Conservation (phyloP, 2,113 vertebrate species). For the Strix uralensis region DNA sequence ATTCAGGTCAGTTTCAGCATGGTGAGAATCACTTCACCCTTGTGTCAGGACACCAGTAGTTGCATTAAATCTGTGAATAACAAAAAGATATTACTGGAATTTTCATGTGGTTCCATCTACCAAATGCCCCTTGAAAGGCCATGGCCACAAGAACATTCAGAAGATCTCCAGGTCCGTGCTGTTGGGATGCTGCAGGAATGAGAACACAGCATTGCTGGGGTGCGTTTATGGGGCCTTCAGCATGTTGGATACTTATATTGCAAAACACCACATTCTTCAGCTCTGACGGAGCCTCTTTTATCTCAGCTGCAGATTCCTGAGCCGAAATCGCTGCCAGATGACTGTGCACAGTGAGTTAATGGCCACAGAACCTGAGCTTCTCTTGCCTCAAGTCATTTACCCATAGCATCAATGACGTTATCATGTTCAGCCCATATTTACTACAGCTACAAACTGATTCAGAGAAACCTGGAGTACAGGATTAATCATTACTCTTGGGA, state of each 20-base stretch:
- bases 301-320: conserved; percentile 47
- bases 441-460: conserved; percentile 59
- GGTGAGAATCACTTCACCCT: conserved; percentile 1
- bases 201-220: conserved; percentile 14
- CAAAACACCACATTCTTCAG: conserved; percentile 51
- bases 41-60: not conserved
- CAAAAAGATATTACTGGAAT: conserved; percentile 25
- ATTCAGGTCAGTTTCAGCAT: not conserved
- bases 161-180: not conserved
- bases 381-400: conserved; percentile 25
- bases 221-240: conserved; percentile 2
- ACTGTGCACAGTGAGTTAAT: conserved; percentile 19
- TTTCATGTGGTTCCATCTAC: not conserved
- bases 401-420: conserved; percentile 29
- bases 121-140: not conserved
- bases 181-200: conserved; percentile 24
- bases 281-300: conserved; percentile 49
- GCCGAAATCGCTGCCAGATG: not conserved
- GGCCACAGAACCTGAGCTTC: not conserved
- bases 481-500: conserved; percentile 61
- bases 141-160: rapidly evolving
- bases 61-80: not conserved
- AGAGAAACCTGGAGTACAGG: conserved; percentile 45
- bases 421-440: conserved; percentile 33
- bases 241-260: not conserved